These are phyloP conservation scores for Mycalesis mineus DNA, from an alignment of 2,888 invertebrate species.

Conservation along the genomic window DNA sequence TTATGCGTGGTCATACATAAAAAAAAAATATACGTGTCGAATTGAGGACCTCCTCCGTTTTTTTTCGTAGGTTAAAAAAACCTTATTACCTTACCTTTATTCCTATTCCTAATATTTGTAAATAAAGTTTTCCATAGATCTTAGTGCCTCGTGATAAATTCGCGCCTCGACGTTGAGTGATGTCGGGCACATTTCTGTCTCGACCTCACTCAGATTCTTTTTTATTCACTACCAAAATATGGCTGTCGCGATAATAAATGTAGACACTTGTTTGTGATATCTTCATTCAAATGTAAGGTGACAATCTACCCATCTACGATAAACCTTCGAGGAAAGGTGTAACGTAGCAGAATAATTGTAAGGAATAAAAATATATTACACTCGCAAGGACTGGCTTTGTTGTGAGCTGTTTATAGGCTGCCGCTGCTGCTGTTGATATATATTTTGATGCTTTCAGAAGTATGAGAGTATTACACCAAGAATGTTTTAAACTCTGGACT, in stretches of 20 bases:
- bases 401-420: too few species aligned
- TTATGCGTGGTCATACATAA: too few species aligned
- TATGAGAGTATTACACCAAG: too few species aligned
- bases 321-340: neutral
- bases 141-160: conserved; percentile 55
- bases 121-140: neutral
- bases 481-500: too few species aligned
- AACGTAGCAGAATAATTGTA: neutral
- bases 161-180: conserved; percentile 64
- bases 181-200: conserved; percentile 39
- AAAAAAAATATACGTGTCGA: too few species aligned
- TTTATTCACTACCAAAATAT: conserved; percentile 52
- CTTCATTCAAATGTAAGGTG: conserved; percentile 8
- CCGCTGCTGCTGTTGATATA: too few species aligned
- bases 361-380: too few species aligned
- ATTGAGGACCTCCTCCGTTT: too few species aligned
- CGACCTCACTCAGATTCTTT: conserved; percentile 52
- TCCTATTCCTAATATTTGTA: neutral
- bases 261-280: conserved; percentile 20
- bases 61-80: too few species aligned
- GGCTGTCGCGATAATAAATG: conserved; percentile 29
- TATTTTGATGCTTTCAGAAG: too few species aligned
- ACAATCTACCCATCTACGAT: conserved; percentile 1
- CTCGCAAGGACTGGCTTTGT: too few species aligned
- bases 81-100: too few species aligned